Conservation (phyloP, 2,797 vertebrate species). For the Nannoperca australis region DNA sequence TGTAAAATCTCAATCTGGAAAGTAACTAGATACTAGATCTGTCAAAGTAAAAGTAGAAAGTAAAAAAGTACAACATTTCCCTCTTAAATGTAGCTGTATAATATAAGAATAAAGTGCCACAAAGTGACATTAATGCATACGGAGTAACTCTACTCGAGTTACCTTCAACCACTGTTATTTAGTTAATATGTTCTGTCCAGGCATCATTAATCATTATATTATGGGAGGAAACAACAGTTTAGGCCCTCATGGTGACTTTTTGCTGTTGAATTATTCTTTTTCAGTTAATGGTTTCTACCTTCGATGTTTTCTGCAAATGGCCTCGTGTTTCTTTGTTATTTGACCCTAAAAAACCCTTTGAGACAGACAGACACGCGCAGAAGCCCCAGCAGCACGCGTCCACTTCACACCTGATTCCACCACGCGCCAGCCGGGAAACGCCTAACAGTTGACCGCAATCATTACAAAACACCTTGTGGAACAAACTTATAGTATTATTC, state of each 20-base stretch:
- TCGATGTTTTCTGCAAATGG: not conserved
- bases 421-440: not conserved
- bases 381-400: constrained; percentile 34
- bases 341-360: not conserved
- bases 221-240: not conserved
- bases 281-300: not conserved
- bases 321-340: not conserved
- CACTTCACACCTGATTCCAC: constrained; percentile 23
- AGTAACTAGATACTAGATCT: not conserved
- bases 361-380: constrained; percentile 13
- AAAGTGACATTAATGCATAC: no score
- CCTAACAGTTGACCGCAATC: not conserved
- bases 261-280: not conserved
- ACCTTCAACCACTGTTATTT: not conserved
- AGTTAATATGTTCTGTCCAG: not conserved
- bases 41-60: not conserved
- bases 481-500: not conserved
- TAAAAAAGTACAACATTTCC: no score
- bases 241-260: no score
- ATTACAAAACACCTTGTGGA: not conserved
- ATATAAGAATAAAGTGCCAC: no score
- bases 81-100: no score
- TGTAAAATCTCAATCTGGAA: not conserved
- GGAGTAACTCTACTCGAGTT: no score
- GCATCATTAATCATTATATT: not conserved